Evolutionary conservation across 2,888 invertebrate genomes (phyloP), one percentile per base, ranked within the genome.

Genomic region (Drosophila kambysellisi): DNA sequence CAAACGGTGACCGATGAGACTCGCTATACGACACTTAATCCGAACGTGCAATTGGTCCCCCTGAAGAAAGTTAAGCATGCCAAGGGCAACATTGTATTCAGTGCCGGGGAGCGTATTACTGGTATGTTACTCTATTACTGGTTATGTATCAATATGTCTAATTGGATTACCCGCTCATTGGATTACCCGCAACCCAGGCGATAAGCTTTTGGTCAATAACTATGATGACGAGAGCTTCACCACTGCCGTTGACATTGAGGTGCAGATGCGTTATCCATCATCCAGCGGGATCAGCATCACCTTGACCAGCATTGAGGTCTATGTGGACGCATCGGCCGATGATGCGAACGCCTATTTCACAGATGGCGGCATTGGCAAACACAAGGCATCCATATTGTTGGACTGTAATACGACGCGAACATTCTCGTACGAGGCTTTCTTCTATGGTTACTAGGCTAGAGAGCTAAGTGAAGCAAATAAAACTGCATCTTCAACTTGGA

Each of bases 41-140:
- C 92, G 37, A 62, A 69, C 0, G 77, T 56, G 0, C 17, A 37
- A 2, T 74, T 90, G 15, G 67, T 53, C 4, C 33, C 79, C 4
- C 84, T 92, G 56, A 62, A 69, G 12, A 92, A 92, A 69, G 87
- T 81, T 9, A 83, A 82, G 59, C 89, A 92, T 72, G 85, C 88
- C n/a, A 92, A 92, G 60, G 92, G 92, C n/a, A 92, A 90, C 48
- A 76, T 87, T 46, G 87, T 91, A 0, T 92, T 92, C 69, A 87
- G 81, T 4, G 53, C 80, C 9, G 92, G 93, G 4, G 70, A 86
- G 50, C 82, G 92, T 9, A 91, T 91, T 11, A 57, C 80, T 32
- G 92, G 92, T 92, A 25, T 25, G 20, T 25, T 25, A 25, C 20
- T 25, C 20, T 25, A 25, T 25, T 25, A 25, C 20, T 25, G 20